Conservation (phyloP, 1,140 invertebrate genomes). For the Galendromus occidentalis region DNA sequence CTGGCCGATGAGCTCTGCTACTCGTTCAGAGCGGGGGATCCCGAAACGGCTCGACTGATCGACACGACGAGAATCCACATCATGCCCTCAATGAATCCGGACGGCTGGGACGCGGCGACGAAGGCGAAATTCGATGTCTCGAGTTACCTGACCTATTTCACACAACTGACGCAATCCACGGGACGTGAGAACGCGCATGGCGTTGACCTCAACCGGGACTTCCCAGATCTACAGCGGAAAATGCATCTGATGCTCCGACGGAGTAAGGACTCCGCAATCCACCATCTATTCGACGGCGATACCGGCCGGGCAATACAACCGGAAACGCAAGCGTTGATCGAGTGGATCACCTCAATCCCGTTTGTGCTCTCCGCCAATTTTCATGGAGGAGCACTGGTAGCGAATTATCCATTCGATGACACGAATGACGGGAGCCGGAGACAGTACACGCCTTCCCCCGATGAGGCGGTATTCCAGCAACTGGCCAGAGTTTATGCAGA, state of each 20-base stretch:
- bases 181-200: slow-evolving; percentile 54
- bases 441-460: slow-evolving; percentile 39
- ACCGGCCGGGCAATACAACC: slow-evolving; percentile 43
- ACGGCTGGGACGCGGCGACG: slow-evolving; percentile 60
- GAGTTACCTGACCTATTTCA: background rate
- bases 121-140: slow-evolving; percentile 29
- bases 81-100: slow-evolving; percentile 69
- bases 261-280: slow-evolving; percentile 47
- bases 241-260: slow-evolving; percentile 38
- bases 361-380: slow-evolving; percentile 90
- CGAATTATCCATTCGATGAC: slow-evolving; percentile 83
- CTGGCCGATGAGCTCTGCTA: slow-evolving; percentile 55
- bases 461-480: slow-evolving; percentile 58
- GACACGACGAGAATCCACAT: slow-evolving; percentile 61
- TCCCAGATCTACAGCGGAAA: slow-evolving; percentile 55
- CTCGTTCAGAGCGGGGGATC: slow-evolving; percentile 39
- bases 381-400: slow-evolving; percentile 75
- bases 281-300: slow-evolving; percentile 45
- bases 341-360: slow-evolving; percentile 59
- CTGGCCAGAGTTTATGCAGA: slow-evolving; percentile 55
- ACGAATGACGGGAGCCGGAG: slow-evolving; percentile 13
- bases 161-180: slow-evolving; percentile 38
- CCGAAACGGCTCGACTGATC: slow-evolving; percentile 41
- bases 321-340: slow-evolving; percentile 72
- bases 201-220: slow-evolving; percentile 64